Conservation (phyloP, 64 coral and sea anemone genomes). For the Actinia tenebrosa region DNA sequence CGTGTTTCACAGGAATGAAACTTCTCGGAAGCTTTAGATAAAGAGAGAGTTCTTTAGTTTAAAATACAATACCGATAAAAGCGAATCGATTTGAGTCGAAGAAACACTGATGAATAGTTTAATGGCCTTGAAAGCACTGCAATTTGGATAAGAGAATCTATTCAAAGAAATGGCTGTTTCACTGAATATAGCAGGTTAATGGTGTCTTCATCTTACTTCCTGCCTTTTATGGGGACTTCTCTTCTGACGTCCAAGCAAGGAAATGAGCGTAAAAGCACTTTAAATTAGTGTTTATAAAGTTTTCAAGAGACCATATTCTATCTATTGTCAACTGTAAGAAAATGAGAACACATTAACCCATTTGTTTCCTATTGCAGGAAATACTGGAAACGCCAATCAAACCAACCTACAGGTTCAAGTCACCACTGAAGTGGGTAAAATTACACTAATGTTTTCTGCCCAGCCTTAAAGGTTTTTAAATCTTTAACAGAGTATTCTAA, state of each 20-base stretch:
- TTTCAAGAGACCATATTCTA: constrained; percentile 13
- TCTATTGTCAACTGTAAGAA: constrained; percentile 16
- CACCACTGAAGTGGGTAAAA: neutral
- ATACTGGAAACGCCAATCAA: constrained; percentile 11
- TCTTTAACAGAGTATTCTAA: neutral
- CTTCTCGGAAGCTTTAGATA: neutral
- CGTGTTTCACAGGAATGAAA: neutral
- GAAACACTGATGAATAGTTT: neutral
- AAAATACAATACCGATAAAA: neutral
- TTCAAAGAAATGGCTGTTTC: neutral
- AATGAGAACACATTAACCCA: constrained; percentile 12
- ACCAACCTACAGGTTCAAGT: neutral
- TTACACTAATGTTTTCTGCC: neutral
- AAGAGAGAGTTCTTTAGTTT: neutral
- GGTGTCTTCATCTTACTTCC: constrained; percentile 9
- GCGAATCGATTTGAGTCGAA: neutral
- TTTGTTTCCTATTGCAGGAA: constrained; percentile 7
- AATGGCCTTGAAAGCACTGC: constrained; percentile 20
- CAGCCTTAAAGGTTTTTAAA: neutral
- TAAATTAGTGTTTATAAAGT: constrained; percentile 27
- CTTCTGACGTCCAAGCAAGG: neutral
- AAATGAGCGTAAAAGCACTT: constrained; percentile 22
- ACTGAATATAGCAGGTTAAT: constrained; percentile 20
- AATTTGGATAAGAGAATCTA: constrained; percentile 15
- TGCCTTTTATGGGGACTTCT: constrained; percentile 19